Evolutionary conservation across 2,888 invertebrate genomes (phyloP).

Genomic region (Epirrhoe alternata): DNA sequence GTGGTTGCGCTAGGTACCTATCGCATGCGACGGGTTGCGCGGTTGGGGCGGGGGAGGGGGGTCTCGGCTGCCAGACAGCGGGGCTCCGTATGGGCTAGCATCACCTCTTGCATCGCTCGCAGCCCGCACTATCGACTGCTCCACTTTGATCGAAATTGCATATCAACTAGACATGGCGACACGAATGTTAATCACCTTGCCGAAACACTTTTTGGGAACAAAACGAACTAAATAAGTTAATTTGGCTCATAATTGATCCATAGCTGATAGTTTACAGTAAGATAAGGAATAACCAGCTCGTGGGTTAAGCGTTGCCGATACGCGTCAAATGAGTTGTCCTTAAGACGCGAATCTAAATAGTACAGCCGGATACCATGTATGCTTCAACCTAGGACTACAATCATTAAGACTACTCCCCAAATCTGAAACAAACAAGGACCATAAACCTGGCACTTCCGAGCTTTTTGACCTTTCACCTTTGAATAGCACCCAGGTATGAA

Average conservation of each 20-base stretch:
- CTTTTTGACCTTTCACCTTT: too few relatives aligned
- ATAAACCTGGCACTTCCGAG: neutral
- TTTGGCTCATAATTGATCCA: constrained; percentile 31
- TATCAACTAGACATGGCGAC: constrained; percentile 57
- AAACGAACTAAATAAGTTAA: constrained; percentile 38
- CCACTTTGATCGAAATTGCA: constrained; percentile 77
- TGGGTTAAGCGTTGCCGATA: constrained; percentile 25
- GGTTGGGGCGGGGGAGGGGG: constrained; percentile 50
- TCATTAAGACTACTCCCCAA: neutral
- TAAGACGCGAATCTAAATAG: constrained; percentile 15
- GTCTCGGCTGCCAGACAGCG: constrained; percentile 83
- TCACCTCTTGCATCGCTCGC: constrained; percentile 79
- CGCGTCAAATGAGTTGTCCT: constrained; percentile 13
- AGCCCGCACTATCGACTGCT: constrained; percentile 78
- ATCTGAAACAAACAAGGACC: neutral
- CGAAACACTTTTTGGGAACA: constrained; percentile 43
- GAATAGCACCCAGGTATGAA: too few relatives aligned
- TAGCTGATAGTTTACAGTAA: constrained; percentile 31
- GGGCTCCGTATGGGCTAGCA: constrained; percentile 84
- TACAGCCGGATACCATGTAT: constrained; percentile 13
- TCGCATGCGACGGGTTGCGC: constrained; percentile 54
- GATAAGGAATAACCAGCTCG: constrained; percentile 26
- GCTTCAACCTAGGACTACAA: neutral
- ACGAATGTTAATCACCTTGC: constrained; percentile 49
- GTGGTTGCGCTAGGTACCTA: constrained; percentile 69